Percentiles rank a stretch among this genome's conserved stretches.
phyloP scores from a whole-genome alignment of 2,888 invertebrate species.

The Andrena marginata region DNA sequence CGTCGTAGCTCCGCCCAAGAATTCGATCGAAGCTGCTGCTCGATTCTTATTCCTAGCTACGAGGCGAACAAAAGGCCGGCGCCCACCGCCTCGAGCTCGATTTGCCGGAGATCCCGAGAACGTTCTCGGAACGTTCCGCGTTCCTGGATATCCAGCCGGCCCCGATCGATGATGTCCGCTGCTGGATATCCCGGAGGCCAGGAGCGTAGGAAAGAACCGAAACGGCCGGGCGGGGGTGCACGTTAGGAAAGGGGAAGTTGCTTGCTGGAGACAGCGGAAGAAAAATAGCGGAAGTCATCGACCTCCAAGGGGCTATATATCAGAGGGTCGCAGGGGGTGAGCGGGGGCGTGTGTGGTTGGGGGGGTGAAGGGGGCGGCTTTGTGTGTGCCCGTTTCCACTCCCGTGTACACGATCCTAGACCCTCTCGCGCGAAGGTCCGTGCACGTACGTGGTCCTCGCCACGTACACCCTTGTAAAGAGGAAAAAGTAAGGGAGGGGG shows the following conservation, averaged over 20 bases:
- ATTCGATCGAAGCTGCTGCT: conserved; percentile 12
- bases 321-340: conserved; percentile 79
- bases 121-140: conserved; percentile 48
- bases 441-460: conserved; percentile 33
- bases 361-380: conserved; percentile 31
- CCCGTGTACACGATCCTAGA: conserved; percentile 33
- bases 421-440: conserved; percentile 26
- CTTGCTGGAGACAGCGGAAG: conserved; percentile 87
- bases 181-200: conserved; percentile 71
- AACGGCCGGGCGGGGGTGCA: conserved; percentile 72
- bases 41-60: background rate
- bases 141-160: conserved; percentile 56
- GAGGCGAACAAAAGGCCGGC: conserved; percentile 26
- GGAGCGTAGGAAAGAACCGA: conserved; percentile 76
- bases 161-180: conserved; percentile 71
- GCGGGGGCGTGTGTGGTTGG: conserved; percentile 50
- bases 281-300: conserved; percentile 88
- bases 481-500: conserved; percentile 71
- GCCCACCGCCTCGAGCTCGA: background rate
- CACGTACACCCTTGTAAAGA: conserved; percentile 57
- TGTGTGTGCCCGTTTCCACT: conserved; percentile 57
- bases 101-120: conserved; percentile 48
- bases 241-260: conserved; percentile 82
- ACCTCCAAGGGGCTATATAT: conserved; percentile 88
- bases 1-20: background rate